Base-by-base conservation (phyloP, 1,140 invertebrate genomes). In the Drosophila seguyi region DNA sequence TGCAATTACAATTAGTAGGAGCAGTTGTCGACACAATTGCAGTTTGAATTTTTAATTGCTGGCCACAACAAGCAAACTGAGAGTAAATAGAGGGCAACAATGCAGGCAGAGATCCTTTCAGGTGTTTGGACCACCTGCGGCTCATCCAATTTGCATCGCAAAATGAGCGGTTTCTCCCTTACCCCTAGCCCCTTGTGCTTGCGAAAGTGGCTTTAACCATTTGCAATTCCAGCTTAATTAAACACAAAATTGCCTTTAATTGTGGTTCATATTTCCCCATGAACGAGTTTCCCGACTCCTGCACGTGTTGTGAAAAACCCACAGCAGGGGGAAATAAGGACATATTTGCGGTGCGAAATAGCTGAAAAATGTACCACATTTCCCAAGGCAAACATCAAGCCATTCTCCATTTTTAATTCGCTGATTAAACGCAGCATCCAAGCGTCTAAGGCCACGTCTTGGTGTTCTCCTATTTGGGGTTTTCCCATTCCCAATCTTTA, bases 11-110 rank as follows among this genome's bases (percentile, higher is more conserved):
- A 72, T 72, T 50, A 72, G 66, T 29, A 38, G 22, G 2, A 25
- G 14, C 34, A 39, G 22, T 25, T 22, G 36, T 36, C 66, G 42
- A 41, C 52, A 72, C 68, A 50, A 71, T 39, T 50, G 29, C 16
- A 55, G 41, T 68, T 77, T 76, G 50, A 68, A 76, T 76, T 76
- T 76, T 76, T 68, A 76, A 76, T 76, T 76, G 73, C 22, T 58
- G 52, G 39, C 73, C 73, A 76, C 74, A 68, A 57, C 74, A 76
- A 76, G 75, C 55, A 52, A 53, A 22, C 44, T 3, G 71, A 39
- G 38, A 52, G 36, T 38, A 52, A 53, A 68, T 36, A 68, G 48
- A 22, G 39, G 22, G 41, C 45, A 44, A 14, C 31, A 66, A 34
- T 62, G 34, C 57, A 42, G 31, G 6, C 25, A 38, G 44, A 53